Conservation (phyloP, 2,888 invertebrate genomes). For the Hyposoter didymator region DNA sequence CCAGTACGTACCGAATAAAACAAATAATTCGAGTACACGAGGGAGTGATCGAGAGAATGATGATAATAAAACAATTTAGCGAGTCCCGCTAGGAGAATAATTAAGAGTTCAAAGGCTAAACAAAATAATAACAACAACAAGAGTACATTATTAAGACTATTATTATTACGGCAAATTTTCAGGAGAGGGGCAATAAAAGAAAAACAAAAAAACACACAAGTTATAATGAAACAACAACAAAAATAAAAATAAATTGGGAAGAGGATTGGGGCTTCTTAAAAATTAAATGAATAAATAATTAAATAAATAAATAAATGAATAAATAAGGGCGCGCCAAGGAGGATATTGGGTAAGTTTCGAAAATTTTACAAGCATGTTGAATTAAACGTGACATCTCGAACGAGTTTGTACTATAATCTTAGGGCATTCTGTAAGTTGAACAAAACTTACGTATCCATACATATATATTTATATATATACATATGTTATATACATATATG, state of each 20-base stretch:
- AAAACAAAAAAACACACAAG: slow-evolving; percentile 34
- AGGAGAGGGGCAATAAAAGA: slow-evolving; percentile 37
- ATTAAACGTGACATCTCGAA: slow-evolving; percentile 71
- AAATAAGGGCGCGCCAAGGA: slow-evolving; percentile 63
- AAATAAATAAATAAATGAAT: slow-evolving; percentile 46
- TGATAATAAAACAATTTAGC: slow-evolving; percentile 72
- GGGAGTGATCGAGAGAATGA: slow-evolving; percentile 47
- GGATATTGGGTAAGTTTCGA: slow-evolving; percentile 79
- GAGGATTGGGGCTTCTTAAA: slow-evolving; percentile 48
- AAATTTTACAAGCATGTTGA: slow-evolving; percentile 77
- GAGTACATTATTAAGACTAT: slow-evolving; percentile 61
- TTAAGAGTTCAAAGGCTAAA: slow-evolving; percentile 78
- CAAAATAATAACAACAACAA: slow-evolving; percentile 36
- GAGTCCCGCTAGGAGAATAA: slow-evolving; percentile 70
- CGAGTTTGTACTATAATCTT: slow-evolving; percentile 78
- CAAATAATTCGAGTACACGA: slow-evolving; percentile 57
- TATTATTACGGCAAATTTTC: slow-evolving; percentile 61
- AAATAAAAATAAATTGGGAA: slow-evolving; percentile 56
- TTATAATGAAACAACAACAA: slow-evolving; percentile 30
- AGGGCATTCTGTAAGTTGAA: slow-evolving; percentile 78
- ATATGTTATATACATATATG: slow-evolving; percentile 29
- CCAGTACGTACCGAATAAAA: slow-evolving; percentile 28
- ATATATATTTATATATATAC: slow-evolving; percentile 34
- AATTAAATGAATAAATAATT: slow-evolving; percentile 21
- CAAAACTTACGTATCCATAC: slow-evolving; percentile 61